Base-by-base conservation (phyloP, 2,888 invertebrate species). In the Eulithis prunata region DNA sequence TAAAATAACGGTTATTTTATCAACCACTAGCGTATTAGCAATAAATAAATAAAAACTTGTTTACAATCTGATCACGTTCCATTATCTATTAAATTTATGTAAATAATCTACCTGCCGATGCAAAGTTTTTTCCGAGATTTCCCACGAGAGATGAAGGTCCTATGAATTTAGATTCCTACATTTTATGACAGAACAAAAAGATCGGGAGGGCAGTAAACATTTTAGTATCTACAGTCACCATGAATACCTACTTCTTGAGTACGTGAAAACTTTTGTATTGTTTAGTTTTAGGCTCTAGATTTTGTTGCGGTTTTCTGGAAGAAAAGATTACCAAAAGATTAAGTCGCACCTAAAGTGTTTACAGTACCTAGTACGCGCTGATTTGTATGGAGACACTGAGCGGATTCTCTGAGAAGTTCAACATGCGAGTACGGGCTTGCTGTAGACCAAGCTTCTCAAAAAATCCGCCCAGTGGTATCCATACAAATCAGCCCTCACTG, bases 111-210 rank as follows among this genome's bases (percentile, higher is more conserved):
- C 54, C 57, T 60, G 56, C 55, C 62, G 46, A 64, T 57, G 61
- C 52, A 59, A 74, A 68, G 72, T 70, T 75, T 76, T 71, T 69
- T 68, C 62, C 21, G 69, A 75, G 74, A 78, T 78, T 79, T 79
- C 78, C 79, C 79, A 14, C 7, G 76, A 64, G 77, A 63, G 21
- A 43, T 59, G 58, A 55, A 71, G 71, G 62, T 62, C 61, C 65
- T 64, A 65, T 68, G 69, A 75, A 74, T 74, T 73, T 70, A 72
- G 68, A 68, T 73, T 10, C 41, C 41, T 10, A 66, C 69, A 71
- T 72, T 74, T 72, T 70, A 73, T 71, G 70, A 71, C 68, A 69
- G 68, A 69, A 64, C 64, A 66, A 61, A 64, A 71, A 72, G 66
- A 72, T 70, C 60, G 56, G 47, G 60, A 58, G 32, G 38, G 68